phyloP scores from a whole-genome alignment of 2,113 vertebrate species.

The Arothron firmamentum region DNA sequence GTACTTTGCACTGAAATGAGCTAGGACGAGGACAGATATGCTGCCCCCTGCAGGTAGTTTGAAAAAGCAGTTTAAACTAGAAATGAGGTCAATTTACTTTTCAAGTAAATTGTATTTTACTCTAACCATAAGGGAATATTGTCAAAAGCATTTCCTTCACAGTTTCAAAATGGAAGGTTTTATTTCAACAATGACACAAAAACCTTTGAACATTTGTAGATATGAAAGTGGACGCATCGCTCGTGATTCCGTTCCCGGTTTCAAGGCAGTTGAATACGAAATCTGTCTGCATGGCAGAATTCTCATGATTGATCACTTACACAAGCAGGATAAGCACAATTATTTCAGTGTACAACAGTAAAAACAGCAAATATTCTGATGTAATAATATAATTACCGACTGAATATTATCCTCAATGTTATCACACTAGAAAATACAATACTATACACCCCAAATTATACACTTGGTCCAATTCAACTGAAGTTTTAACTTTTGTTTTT shows the following conservation, averaged over 20 bases:
- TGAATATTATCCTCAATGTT: constrained; percentile 32
- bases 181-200: constrained; percentile 58
- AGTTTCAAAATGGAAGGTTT: constrained; percentile 53
- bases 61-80: no score
- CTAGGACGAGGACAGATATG: no score
- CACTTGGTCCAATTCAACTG: constrained; percentile 33
- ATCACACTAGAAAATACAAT: constrained; percentile 47
- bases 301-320: constrained; percentile 33
- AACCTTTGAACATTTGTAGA: constrained; percentile 40
- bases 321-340: constrained; percentile 49
- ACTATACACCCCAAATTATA: constrained; percentile 34
- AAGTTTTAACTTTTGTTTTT: constrained; percentile 18
- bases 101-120: background rate
- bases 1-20: no score
- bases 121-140: background rate
- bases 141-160: constrained; percentile 25
- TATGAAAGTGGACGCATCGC: constrained; percentile 51
- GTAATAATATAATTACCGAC: constrained; percentile 12
- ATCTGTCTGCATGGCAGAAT: constrained; percentile 28
- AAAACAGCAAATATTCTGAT: constrained; percentile 19
- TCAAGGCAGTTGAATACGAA: constrained; percentile 34
- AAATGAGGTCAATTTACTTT: background rate
- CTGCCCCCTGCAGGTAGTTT: no score
- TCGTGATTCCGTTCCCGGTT: constrained; percentile 18
- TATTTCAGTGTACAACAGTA: constrained; percentile 51